phyloP scores from a whole-genome alignment of 2,797 vertebrate species.

The Pelobates cultripes region DNA sequence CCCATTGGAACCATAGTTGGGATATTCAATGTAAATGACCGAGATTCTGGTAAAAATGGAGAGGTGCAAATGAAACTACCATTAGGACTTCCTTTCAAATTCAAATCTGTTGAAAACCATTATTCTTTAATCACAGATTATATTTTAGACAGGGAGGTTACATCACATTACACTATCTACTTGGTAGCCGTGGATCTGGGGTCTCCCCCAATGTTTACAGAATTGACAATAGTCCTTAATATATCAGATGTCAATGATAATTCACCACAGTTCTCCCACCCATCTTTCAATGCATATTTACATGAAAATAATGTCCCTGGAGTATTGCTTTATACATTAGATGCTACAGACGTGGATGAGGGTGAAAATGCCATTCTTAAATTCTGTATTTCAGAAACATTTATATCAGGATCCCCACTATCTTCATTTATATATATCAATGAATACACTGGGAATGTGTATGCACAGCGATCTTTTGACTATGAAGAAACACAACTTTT shows the following conservation, averaged over 20 bases:
- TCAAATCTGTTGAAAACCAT: conserved; percentile 84
- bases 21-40: conserved; percentile 85
- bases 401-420: conserved; percentile 28
- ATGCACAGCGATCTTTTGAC: conserved; percentile 71
- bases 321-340: conserved; percentile 76
- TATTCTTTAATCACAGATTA: conserved; percentile 85
- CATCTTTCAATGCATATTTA: conserved; percentile 66
- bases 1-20: conserved; percentile 85
- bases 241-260: conserved; percentile 89
- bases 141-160: conserved; percentile 83
- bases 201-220: conserved; percentile 82
- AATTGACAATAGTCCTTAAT: conserved; percentile 81
- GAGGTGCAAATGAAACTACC: conserved; percentile 81
- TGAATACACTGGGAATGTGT: conserved; percentile 67
- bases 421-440: conserved; percentile 68
- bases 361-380: conserved; percentile 68
- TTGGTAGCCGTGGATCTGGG: conserved; percentile 85
- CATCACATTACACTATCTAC: conserved; percentile 80
- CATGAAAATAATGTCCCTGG: conserved; percentile 72
- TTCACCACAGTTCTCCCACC: conserved; percentile 59
- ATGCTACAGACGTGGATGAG: conserved; percentile 67
- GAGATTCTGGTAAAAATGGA: conserved; percentile 86
- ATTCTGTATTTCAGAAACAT: conserved; percentile 63
- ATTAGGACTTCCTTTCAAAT: conserved; percentile 83
- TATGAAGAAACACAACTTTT: conserved; percentile 73